A percentile compares a stretch with the other conserved stretches of the same genome.
Conservation (phyloP, 2,113 vertebrate species). For the Macquaria australasica region DNA sequence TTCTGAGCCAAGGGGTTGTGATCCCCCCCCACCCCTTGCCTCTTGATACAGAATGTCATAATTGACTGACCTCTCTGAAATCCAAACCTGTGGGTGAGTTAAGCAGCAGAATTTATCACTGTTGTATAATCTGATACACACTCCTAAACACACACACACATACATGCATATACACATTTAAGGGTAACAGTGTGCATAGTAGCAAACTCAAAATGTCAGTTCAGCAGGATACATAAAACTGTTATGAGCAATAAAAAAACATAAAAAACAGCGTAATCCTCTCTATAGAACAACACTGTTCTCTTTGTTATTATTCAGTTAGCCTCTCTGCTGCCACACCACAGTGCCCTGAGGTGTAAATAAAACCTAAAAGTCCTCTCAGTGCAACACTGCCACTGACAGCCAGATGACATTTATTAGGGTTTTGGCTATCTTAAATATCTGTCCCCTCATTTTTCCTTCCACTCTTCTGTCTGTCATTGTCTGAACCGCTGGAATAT, state of each 20-base stretch:
- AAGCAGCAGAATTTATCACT: conserved; percentile 60
- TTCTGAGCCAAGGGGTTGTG: conserved; percentile 2
- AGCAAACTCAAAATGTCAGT: conserved; percentile 50
- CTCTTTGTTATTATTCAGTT: conserved; percentile 58
- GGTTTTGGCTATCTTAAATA: conserved; percentile 27
- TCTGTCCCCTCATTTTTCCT: background rate
- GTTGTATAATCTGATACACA: conserved; percentile 47
- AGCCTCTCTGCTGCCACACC: conserved; percentile 25
- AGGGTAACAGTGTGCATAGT: conserved; percentile 17
- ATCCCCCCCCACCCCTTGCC: conserved; percentile 42
- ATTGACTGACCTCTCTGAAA: conserved; percentile 56
- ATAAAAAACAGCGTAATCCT: conserved; percentile 6
- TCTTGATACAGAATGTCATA: conserved; percentile 48
- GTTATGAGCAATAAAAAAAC: conserved; percentile 45
- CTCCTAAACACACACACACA: conserved; percentile 35
- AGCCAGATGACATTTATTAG: conserved; percentile 54
- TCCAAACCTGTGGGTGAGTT: conserved; percentile 28
- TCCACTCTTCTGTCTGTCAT: conserved; percentile 24
- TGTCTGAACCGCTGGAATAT: conserved; percentile 9
- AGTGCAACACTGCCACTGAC: conserved; percentile 1
- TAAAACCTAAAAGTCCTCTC: conserved; percentile 41
- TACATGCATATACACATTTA: conserved; percentile 32
- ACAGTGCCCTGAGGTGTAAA: conserved; percentile 21
- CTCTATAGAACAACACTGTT: conserved; percentile 41
- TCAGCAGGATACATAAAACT: conserved; percentile 59